These are phyloP conservation scores for Paguma larvata DNA, from an alignment of 2,797 vertebrate species.

Conservation along the genomic window DNA sequence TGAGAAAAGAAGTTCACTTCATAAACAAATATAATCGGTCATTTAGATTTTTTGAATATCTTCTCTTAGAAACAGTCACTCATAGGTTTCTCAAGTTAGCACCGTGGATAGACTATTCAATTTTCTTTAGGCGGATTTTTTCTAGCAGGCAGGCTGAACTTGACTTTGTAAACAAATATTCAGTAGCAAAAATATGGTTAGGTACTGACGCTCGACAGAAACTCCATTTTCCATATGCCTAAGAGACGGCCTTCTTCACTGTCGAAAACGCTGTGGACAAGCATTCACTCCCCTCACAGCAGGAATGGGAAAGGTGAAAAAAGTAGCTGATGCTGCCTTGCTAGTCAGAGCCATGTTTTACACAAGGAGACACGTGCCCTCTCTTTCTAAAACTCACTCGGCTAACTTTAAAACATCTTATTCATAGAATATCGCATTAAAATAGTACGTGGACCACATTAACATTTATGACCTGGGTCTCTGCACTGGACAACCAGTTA, in stretches of 20 bases:
- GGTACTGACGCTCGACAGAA: constrained; percentile 24
- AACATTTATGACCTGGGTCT: background rate
- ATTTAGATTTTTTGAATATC: constrained; percentile 7
- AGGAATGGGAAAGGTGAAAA: constrained; percentile 37
- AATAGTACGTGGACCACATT: background rate
- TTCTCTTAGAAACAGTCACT: background rate
- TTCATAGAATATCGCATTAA: background rate
- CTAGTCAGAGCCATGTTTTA: background rate
- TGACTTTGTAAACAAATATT: background rate
- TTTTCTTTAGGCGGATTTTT: constrained; percentile 69
- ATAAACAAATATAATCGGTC: background rate
- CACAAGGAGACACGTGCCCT: background rate
- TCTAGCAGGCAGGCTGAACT: constrained; percentile 67
- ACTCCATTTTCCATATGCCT: constrained; percentile 29
- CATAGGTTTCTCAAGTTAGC: background rate
- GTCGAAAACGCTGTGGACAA: background rate
- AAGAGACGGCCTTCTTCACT: background rate
- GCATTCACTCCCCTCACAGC: background rate
- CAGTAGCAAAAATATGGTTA: constrained; percentile 48
- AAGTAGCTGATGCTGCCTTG: background rate
- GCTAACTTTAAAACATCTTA: background rate
- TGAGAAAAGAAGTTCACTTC: constrained; percentile 51
- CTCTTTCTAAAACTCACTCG: background rate
- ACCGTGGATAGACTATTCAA: background rate
- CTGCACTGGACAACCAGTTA: background rate